Conservation (phyloP, 2,797 vertebrate species). For the Poecilia picta region DNA sequence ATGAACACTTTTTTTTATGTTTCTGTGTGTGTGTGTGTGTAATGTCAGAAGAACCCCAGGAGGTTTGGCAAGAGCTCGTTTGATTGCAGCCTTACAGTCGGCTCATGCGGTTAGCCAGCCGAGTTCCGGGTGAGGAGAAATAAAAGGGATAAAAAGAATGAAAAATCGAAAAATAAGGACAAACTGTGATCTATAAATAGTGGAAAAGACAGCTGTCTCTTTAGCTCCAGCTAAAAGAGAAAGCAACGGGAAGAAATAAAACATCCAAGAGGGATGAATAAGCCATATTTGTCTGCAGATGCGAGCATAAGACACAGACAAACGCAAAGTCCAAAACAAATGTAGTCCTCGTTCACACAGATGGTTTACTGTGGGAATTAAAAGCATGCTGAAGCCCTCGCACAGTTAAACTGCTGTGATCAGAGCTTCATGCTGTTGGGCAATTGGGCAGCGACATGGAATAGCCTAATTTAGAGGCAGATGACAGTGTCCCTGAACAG, state of each 20-base stretch:
- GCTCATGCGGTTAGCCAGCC: conserved; percentile 48
- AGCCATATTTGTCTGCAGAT: conserved; percentile 7
- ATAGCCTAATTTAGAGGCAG: conserved; percentile 66
- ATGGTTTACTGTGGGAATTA: conserved; percentile 47
- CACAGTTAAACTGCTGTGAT: conserved; percentile 42
- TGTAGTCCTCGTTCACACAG: conserved; percentile 27
- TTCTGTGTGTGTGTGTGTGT: conserved; percentile 27
- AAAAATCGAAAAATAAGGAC: conserved; percentile 23
- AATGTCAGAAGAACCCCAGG: conserved; percentile 58
- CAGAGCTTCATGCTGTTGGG: conserved; percentile 59
- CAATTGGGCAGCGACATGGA: conserved; percentile 68
- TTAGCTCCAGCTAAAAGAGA: neutral
- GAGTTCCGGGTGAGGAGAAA: conserved; percentile 31
- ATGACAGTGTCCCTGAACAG: conserved; percentile 56
- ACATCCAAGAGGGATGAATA: neutral
- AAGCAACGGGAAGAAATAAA: conserved; percentile 12
- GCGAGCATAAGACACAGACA: conserved; percentile 2
- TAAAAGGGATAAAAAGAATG: conserved; percentile 19
- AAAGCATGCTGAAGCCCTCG: conserved; percentile 41
- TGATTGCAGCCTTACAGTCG: conserved; percentile 69
- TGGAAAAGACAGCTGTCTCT: conserved; percentile 6
- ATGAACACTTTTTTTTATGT: conserved; percentile 4
- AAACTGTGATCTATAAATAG: conserved; percentile 39
- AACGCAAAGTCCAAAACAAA: conserved; percentile 8
- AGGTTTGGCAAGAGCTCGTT: conserved; percentile 58